Percentiles rank a stretch among this genome's conserved stretches.
These are phyloP conservation scores for Heteronetta atricapilla DNA, from an alignment of 2,113 vertebrate genomes.

Conservation along the genomic window DNA sequence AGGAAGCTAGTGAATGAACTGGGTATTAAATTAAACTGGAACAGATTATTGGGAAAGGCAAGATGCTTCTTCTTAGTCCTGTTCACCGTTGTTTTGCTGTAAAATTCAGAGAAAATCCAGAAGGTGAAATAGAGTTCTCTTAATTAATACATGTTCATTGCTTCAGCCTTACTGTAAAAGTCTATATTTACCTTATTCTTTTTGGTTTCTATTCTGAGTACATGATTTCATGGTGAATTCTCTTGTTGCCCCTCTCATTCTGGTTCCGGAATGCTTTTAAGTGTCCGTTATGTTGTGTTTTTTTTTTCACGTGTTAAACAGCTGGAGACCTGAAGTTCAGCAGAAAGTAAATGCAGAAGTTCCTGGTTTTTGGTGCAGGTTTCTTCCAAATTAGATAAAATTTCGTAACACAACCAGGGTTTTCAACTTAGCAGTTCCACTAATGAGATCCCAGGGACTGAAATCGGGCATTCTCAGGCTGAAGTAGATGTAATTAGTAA, in stretches of 20 bases:
- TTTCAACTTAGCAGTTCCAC: background rate
- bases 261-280: background rate
- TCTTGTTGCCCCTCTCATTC: background rate
- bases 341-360: background rate
- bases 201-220: background rate
- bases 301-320: background rate
- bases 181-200: background rate
- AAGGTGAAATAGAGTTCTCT: background rate
- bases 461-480: background rate
- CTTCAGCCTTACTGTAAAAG: background rate
- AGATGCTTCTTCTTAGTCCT: background rate
- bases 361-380: background rate
- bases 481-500: background rate
- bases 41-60: background rate
- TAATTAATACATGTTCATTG: background rate
- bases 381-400: background rate
- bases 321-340: background rate
- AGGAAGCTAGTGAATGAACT: background rate
- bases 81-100: background rate
- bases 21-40: background rate
- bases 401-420: background rate
- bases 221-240: background rate
- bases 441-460: background rate
- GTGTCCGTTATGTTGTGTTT: background rate
- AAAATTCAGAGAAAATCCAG: background rate